Percentiles rank a stretch among this genome's conserved stretches.
These are phyloP conservation scores for Punctoribates punctum DNA, from an alignment of 2,888 invertebrate genomes.

Conservation along the genomic window DNA sequence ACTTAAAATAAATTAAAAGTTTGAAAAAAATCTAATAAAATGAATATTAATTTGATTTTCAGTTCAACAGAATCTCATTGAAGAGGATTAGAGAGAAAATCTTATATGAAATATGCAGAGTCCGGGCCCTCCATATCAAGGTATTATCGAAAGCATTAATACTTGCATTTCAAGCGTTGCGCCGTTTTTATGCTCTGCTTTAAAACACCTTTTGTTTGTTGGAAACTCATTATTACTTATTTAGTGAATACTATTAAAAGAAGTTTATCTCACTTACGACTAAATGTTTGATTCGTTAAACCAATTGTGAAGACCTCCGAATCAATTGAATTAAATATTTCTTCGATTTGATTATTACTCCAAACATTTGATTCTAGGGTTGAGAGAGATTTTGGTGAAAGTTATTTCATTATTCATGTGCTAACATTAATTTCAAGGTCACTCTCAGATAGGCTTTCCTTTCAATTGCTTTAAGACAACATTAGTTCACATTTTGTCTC, in stretches of 20 bases:
- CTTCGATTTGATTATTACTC: background rate
- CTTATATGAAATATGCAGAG: slow-evolving; percentile 47
- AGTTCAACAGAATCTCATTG: background rate
- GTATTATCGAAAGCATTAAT: slow-evolving; percentile 37
- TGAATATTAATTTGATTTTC: slow-evolving; percentile 1
- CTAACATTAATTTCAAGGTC: slow-evolving; percentile 11
- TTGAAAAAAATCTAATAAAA: background rate
- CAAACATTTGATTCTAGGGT: background rate
- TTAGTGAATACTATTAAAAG: background rate
- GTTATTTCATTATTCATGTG: background rate
- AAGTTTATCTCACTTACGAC: background rate
- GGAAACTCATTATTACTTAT: background rate
- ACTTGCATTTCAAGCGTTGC: background rate
- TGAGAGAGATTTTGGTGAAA: background rate
- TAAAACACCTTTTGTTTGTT: slow-evolving; percentile 26
- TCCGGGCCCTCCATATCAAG: slow-evolving; percentile 46
- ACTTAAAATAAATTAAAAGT: background rate
- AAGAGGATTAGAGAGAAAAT: background rate
- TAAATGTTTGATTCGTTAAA: background rate
- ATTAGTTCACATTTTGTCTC: background rate
- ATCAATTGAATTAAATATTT: background rate
- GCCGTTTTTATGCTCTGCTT: slow-evolving; percentile 12
- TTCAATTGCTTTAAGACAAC: background rate
- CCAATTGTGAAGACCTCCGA: background rate
- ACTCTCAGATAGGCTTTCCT: background rate